These are phyloP conservation scores for Buceros bicornis DNA, from an alignment of 2,797 vertebrate species.

Conservation along the genomic window DNA sequence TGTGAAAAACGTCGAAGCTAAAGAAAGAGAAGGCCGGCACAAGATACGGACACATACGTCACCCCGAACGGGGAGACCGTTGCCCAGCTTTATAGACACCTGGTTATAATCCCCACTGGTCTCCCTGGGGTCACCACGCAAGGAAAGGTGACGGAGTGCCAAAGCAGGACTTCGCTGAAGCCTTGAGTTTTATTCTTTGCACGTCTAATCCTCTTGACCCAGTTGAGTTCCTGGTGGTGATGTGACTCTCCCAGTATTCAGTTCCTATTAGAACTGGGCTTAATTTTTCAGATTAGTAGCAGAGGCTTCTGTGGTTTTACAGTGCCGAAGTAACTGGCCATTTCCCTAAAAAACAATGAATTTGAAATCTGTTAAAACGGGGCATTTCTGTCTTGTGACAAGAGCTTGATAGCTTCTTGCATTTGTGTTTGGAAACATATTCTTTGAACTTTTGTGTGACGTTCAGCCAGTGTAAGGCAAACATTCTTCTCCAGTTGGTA, in stretches of 20 bases:
- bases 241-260: not conserved
- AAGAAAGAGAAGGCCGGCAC: not conserved
- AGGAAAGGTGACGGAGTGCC: not conserved
- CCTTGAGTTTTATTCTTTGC: not conserved
- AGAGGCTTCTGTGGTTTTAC: not conserved
- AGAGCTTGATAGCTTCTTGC: conserved; percentile 65
- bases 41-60: fast-evolving
- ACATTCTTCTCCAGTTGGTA: conserved; percentile 56
- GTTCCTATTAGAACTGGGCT: not conserved
- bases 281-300: not conserved
- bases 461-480: conserved; percentile 50
- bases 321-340: not conserved
- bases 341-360: conserved; percentile 37
- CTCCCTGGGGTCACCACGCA: not conserved
- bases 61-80: not conserved
- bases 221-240: not conserved
- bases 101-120: not conserved
- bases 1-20: not conserved
- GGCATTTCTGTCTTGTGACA: conserved; percentile 55
- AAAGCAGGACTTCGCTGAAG: not conserved
- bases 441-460: conserved; percentile 65
- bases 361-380: conserved; percentile 60
- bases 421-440: conserved; percentile 64
- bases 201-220: not conserved
- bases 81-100: not conserved